These are phyloP conservation scores for Camponotus pennsylvanicus DNA, from an alignment of 1,140 invertebrate genomes.

Conservation along the genomic window DNA sequence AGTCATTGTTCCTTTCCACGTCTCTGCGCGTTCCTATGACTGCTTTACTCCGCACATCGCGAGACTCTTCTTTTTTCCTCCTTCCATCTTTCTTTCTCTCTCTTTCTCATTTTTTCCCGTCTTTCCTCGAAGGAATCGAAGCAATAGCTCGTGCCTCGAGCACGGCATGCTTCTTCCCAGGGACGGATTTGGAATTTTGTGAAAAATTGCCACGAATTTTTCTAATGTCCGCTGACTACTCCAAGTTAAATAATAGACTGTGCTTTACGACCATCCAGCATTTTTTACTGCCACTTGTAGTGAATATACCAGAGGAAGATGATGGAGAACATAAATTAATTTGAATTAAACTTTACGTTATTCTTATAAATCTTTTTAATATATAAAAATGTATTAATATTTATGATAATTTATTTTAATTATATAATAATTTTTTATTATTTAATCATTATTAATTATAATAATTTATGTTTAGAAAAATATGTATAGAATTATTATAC, in stretches of 20 bases:
- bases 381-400: not conserved
- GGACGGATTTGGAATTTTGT: slow-evolving; percentile 35
- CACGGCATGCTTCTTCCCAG: slow-evolving; percentile 54
- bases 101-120: not conserved
- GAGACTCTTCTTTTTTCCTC: not conserved
- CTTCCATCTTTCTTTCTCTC: not conserved
- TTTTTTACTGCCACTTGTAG: not conserved
- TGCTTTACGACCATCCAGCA: not conserved
- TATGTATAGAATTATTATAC: not conserved
- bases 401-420: no score
- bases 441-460: not conserved
- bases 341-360: not conserved
- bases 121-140: slow-evolving; percentile 59
- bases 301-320: not conserved
- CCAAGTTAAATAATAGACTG: not conserved
- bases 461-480: not conserved
- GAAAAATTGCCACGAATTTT: slow-evolving; percentile 11
- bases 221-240: not conserved
- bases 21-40: slow-evolving; percentile 65
- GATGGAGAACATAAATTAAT: not conserved
- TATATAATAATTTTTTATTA: no score
- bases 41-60: not conserved
- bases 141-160: slow-evolving; percentile 72
- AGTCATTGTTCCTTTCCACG: slow-evolving; percentile 76
- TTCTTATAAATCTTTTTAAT: not conserved